Conservation (phyloP, 2,797 vertebrate genomes). For the Holocentrus rufus region DNA sequence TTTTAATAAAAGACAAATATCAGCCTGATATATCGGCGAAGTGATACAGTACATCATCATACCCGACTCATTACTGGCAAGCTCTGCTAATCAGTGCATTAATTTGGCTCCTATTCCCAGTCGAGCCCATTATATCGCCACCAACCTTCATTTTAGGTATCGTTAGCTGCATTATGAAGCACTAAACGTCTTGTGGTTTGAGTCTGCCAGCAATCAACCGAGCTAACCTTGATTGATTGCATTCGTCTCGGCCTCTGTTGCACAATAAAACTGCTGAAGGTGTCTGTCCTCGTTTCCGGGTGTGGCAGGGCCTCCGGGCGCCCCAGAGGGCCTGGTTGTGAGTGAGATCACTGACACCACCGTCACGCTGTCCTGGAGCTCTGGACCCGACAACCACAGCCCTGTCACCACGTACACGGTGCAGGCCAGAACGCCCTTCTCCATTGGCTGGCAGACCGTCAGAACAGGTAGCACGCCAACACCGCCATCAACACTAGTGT, state of each 20-base stretch:
- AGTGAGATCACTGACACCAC: slow-evolving; percentile 86
- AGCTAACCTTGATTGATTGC: slow-evolving; percentile 28
- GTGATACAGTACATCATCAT: not conserved
- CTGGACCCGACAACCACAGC: slow-evolving; percentile 88
- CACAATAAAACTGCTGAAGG: slow-evolving; percentile 35
- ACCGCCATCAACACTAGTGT: not conserved
- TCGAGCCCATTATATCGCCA: slow-evolving; percentile 48
- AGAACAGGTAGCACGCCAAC: slow-evolving; percentile 78
- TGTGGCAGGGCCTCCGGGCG: slow-evolving; percentile 86
- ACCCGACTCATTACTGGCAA: not conserved
- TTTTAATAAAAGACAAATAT: no score
- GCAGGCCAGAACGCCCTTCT: slow-evolving; percentile 87
- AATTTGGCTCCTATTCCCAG: slow-evolving; percentile 54
- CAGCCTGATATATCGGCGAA: not conserved
- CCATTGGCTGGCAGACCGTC: slow-evolving; percentile 89
- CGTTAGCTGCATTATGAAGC: slow-evolving; percentile 52
- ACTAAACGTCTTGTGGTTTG: slow-evolving; percentile 41
- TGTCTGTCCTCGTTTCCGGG: slow-evolving; percentile 47
- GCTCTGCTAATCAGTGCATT: slow-evolving; percentile 41
- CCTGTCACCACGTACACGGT: slow-evolving; percentile 86
- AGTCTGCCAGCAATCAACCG: slow-evolving; percentile 28
- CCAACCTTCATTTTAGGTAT: slow-evolving; percentile 48
- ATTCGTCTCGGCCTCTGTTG: slow-evolving; percentile 47
- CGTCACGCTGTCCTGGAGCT: slow-evolving; percentile 85
- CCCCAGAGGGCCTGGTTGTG: slow-evolving; percentile 85